Conservation (phyloP, 1,140 invertebrate species). For the Drosophila kohkoa region DNA sequence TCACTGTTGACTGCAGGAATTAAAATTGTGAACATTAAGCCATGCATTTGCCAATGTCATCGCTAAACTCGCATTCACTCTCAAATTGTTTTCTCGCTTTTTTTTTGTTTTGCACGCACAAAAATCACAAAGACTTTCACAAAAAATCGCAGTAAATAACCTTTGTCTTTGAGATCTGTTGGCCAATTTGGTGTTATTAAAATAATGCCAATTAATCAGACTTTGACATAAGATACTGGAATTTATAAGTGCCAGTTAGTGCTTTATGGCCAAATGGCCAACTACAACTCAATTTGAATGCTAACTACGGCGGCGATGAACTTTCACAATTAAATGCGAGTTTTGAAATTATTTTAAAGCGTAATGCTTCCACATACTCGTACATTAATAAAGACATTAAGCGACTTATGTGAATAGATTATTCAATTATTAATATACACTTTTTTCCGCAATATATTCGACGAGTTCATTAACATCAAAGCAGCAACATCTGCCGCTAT, state of each 20-base stretch:
- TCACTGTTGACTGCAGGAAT: conserved; percentile 45
- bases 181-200: conserved; percentile 46
- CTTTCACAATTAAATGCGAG: conserved; percentile 71
- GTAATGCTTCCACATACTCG: conserved; percentile 17
- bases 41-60: conserved; percentile 46
- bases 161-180: conserved; percentile 48
- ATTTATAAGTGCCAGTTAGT: conserved; percentile 16
- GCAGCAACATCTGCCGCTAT: conserved; percentile 9
- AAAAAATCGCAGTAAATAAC: conserved; percentile 40
- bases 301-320: conserved; percentile 62
- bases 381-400: conserved; percentile 26
- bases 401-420: conserved; percentile 20
- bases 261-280: conserved; percentile 34
- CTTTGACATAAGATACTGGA: conserved; percentile 48
- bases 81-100: conserved; percentile 59
- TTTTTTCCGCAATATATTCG: conserved; percentile 50
- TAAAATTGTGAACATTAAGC: conserved; percentile 13
- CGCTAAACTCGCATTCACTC: conserved; percentile 70
- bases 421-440: conserved; percentile 57
- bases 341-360: conserved; percentile 51
- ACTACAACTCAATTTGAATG: conserved; percentile 52
- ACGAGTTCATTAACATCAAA: conserved; percentile 64
- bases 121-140: conserved; percentile 69
- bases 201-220: conserved; percentile 67
- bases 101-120: conserved; percentile 54